Evolutionary conservation across 2,113 vertebrate genomes (phyloP), one percentile per base, ranked within the genome.

Genomic region (Hypomesus transpacificus): DNA sequence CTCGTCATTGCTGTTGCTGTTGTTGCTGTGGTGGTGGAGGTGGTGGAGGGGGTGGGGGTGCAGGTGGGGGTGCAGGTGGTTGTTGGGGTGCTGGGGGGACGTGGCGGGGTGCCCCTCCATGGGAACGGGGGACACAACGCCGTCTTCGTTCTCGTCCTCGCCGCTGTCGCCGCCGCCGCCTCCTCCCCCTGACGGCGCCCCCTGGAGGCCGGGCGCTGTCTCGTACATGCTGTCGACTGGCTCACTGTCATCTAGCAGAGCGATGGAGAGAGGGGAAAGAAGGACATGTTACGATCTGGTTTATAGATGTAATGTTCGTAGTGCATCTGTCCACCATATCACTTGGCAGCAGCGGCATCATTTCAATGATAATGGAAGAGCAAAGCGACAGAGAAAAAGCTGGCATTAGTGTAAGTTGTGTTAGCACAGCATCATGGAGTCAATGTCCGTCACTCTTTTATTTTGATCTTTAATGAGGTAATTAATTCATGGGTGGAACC

Each of bases 91-190:
- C 75, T 93, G 93, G 70, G 94, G 95, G 14, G 88, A 93, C 52
- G 94, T 84, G 56, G 83, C 84, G 2, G 80, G 88, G 53, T 56
- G 93, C 71, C 94, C 94, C 39, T 46, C 39, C 20, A 95, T 92
- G 68, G 95, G 95, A 75, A 97, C 93, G 57, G 96, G 96, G 54
- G 96, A 98, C 95, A 98, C 94, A 82, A 96, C 85, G 83, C 95
- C 93, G 80, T 96, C 97, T 68, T 99, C 97, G 0, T 92, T 92
- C 84, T 97, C 96, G 72, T 99, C 96, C 86, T 97, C 96, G 1
- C 89, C 95, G 0, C 94, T 95, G 83, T 96, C 94, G 20, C 90
- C 92, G 4, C 91, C 68, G n/a, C 28, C 92, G 4, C 91, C 68
- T 14, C 28, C 54, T 3, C 1, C 20, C 28, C 65, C 65, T 3